Percentiles rank a stretch among this genome's conserved stretches.
phyloP scores from a whole-genome alignment of 2,888 invertebrate genomes.

The Diplolepis rosae region DNA sequence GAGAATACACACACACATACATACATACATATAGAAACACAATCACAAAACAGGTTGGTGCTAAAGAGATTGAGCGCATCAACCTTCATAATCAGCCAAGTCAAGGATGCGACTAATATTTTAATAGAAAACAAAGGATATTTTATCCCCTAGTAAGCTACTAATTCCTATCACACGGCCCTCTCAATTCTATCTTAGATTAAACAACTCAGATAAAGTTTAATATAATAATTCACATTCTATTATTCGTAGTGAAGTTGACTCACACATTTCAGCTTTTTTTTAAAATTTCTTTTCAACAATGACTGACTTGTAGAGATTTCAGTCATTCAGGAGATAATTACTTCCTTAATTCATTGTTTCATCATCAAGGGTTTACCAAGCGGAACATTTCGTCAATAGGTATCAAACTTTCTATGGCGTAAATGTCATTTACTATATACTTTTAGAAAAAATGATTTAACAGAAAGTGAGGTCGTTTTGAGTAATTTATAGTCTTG shows the following conservation, averaged over 20 bases:
- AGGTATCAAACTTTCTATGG: not conserved
- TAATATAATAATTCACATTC: not conserved
- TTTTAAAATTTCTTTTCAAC: not conserved
- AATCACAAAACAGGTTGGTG: slow-evolving; percentile 5
- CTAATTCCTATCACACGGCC: not conserved
- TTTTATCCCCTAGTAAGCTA: slow-evolving; percentile 7
- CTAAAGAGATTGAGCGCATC: slow-evolving; percentile 12
- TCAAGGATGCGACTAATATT: slow-evolving; percentile 17
- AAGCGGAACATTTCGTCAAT: not conserved
- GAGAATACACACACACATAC: not conserved
- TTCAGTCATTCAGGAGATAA: not conserved
- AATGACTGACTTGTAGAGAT: not conserved
- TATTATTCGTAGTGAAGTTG: too few relatives aligned
- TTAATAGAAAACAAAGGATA: slow-evolving; percentile 6
- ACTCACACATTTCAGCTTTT: not conserved
- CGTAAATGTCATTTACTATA: not conserved
- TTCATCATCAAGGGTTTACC: not conserved
- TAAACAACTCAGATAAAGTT: not conserved
- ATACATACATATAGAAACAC: not conserved
- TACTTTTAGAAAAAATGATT: not conserved
- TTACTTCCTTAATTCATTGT: not conserved
- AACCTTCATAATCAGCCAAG: not conserved
- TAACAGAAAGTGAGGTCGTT: not conserved
- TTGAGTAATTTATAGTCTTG: not conserved
- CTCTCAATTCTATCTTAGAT: not conserved